Evolutionary conservation across 1,140 invertebrate species (phyloP).

Genomic region (Ostrea edulis): DNA sequence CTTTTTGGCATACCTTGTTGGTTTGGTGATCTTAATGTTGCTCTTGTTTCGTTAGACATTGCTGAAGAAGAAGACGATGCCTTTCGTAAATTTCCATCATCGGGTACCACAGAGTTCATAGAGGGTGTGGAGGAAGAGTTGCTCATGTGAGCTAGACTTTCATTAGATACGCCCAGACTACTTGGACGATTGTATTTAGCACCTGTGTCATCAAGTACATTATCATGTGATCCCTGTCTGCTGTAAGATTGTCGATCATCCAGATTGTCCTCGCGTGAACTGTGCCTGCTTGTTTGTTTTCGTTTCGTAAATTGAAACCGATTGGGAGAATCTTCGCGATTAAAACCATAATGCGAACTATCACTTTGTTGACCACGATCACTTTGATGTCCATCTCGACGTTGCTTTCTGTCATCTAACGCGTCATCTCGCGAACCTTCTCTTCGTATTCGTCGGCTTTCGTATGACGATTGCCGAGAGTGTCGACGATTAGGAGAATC

Average conservation of each 20-base stretch:
- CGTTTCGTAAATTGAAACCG: conserved; percentile 57
- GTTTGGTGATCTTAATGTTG: conserved; percentile 14
- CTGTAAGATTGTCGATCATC: conserved; percentile 55
- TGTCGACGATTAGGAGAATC: conserved; percentile 68
- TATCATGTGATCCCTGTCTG: conserved; percentile 52
- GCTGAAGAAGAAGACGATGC: conserved; percentile 58
- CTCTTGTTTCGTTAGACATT: conserved; percentile 62
- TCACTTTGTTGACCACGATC: conserved; percentile 66
- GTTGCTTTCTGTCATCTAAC: conserved; percentile 67
- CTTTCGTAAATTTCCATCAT: conserved; percentile 61
- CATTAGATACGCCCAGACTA: conserved; percentile 68
- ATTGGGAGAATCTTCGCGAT: conserved; percentile 75
- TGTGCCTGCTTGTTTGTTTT: conserved; percentile 64
- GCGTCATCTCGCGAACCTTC: conserved; percentile 72
- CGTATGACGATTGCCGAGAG: conserved; percentile 47
- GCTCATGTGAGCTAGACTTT: conserved; percentile 66
- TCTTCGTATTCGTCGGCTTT: conserved; percentile 60
- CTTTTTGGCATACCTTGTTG: neutral
- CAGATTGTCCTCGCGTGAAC: conserved; percentile 72
- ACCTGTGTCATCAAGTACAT: conserved; percentile 55
- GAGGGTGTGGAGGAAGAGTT: conserved; percentile 62
- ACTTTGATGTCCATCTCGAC: conserved; percentile 61
- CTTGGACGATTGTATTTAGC: conserved; percentile 61
- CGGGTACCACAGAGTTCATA: conserved; percentile 63
- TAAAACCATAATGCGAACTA: conserved; percentile 71